These are phyloP conservation scores for Solen grandis DNA, from an alignment of 1,140 invertebrate species.

Conservation along the genomic window DNA sequence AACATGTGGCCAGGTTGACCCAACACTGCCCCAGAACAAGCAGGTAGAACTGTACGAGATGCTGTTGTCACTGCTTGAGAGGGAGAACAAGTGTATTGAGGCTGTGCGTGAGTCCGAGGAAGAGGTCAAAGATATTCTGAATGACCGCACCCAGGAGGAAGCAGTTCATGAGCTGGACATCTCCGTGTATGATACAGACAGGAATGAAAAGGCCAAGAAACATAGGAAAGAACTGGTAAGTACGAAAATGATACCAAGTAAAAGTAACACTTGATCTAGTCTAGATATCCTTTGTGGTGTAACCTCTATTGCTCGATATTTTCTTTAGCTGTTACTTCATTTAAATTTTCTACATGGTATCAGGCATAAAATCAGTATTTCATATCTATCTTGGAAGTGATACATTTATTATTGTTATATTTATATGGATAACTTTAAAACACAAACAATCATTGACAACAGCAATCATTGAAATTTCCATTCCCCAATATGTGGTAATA, in stretches of 20 bases:
- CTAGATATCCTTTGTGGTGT: no score
- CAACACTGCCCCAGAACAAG: constrained; percentile 69
- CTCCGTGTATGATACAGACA: constrained; percentile 80
- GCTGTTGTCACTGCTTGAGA: constrained; percentile 73
- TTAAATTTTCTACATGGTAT: no score
- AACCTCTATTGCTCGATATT: neutral
- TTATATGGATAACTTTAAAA: no score
- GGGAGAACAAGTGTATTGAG: constrained; percentile 75
- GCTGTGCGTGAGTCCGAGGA: constrained; percentile 78
- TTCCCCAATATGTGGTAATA: no score
- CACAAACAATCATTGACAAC: no score
- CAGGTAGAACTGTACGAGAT: constrained; percentile 80
- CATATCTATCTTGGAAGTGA: no score
- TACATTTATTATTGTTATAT: no score
- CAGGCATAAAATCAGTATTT: no score
- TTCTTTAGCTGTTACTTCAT: no score
- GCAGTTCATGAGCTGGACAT: constrained; percentile 75
- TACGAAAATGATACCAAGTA: no score
- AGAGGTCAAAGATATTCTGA: constrained; percentile 78
- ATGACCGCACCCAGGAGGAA: constrained; percentile 78
- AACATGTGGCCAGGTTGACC: constrained; percentile 74
- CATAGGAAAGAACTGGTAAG: constrained; percentile 79
- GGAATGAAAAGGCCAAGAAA: constrained; percentile 81
- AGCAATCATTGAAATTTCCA: no score
- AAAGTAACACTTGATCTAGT: no score